Base-by-base conservation (phyloP, 2,888 invertebrate genomes). In the Carcina quercana region DNA sequence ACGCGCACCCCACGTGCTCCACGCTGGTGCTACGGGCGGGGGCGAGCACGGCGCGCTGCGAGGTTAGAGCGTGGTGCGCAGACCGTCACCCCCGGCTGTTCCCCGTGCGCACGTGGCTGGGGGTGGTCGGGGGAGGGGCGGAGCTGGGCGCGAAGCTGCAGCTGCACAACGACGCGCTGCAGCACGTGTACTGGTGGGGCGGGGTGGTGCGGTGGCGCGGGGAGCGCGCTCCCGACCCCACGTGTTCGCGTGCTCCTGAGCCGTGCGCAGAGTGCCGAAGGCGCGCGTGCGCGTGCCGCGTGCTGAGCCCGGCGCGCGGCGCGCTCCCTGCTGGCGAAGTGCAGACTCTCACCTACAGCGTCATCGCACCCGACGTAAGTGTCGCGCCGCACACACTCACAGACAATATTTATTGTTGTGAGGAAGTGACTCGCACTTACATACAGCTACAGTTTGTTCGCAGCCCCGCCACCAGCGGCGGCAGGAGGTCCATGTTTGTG, bases 111-210 rank as follows among this genome's bases (percentile, higher is more conserved):
- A 20, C 26, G 5, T 65, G 65, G 65, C 60, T 70, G 8, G 72
- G 68, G 5, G 43, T 64, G 13, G 54, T 59, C n/a, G 47, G 62
- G 5, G 72, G 73, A 4, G 56, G 47, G 2, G 40, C 47, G 1
- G 40, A 5, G 12, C 32, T 69, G 30, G 13, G 24, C 14, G 35
- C 61, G 4, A 5, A 25, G 1, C 38, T 75, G 2, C 15, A 38
- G 0, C 20, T 76, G 3, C n/a, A 3, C 32, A 78, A 78, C 38
- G 57, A 69, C 30, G 75, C 78, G 0, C 40, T 61, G 34, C 60
- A 70, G 30, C 41, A 62, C 28, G 76, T 63, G 6, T 7, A 17
- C 17, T 47, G 45, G 25, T 74, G 71, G 71, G 53, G 59, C 53
- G 61, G 52, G 4, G 44, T 40, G 1, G 41, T 50, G 12, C 63